These are phyloP conservation scores for Hermaeophaga mercurialis DNA, from an alignment of 2,888 invertebrate species.

Conservation along the genomic window DNA sequence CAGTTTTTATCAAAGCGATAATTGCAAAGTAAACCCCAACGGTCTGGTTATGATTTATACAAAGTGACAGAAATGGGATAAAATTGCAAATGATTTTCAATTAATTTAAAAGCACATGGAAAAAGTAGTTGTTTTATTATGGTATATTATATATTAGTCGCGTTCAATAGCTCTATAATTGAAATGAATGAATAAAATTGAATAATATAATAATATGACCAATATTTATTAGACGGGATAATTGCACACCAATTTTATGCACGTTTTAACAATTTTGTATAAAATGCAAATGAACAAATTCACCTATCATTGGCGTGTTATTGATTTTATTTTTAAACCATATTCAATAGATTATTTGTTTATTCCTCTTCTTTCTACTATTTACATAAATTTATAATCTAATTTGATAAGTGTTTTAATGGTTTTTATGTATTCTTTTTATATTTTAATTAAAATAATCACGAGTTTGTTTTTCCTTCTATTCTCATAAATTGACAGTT, in stretches of 20 bases:
- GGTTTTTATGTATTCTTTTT: too few relatives aligned
- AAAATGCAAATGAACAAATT: slow-evolving; percentile 31
- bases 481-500: too few relatives aligned
- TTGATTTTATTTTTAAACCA: too few relatives aligned
- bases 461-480: too few relatives aligned
- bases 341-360: too few relatives aligned
- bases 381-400: too few relatives aligned
- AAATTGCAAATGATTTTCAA: slow-evolving; percentile 13
- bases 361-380: too few relatives aligned
- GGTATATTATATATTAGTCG: slow-evolving; percentile 9
- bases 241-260: slow-evolving; percentile 34
- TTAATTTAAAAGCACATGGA: slow-evolving; percentile 13
- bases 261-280: slow-evolving; percentile 35
- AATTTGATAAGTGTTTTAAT: too few relatives aligned
- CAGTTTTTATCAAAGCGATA: not conserved
- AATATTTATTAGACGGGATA: slow-evolving; percentile 32
- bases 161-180: slow-evolving; percentile 16
- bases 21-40: not conserved
- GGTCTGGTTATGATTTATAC: not conserved
- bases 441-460: too few relatives aligned
- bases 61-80: slow-evolving; percentile 12
- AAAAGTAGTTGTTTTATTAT: slow-evolving; percentile 15
- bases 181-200: slow-evolving; percentile 16
- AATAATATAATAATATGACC: slow-evolving; percentile 29
- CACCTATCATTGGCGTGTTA: not conserved